Evolutionary conservation across 2,113 vertebrate genomes (phyloP).

Genomic region (Marcusenius ussheri): DNA sequence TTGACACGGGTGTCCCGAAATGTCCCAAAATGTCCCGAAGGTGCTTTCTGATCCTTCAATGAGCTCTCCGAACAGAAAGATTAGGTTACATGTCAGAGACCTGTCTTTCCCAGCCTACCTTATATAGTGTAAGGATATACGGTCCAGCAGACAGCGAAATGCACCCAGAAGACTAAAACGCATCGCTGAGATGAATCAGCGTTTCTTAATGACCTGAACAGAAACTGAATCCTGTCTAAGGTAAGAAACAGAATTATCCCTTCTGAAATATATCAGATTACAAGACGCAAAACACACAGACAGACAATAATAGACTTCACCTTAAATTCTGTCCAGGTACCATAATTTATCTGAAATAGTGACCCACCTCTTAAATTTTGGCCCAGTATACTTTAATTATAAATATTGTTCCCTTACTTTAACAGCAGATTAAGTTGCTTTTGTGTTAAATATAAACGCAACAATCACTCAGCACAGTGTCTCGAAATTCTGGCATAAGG

Average conservation of each 20-base stretch:
- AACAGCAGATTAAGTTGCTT: neutral
- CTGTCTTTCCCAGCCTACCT: neutral
- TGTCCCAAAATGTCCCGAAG: constrained; percentile 42
- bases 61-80: neutral
- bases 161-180: neutral
- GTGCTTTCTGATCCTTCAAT: neutral
- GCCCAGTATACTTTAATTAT: neutral
- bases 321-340: neutral
- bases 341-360: neutral
- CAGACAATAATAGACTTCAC: neutral
- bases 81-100: neutral
- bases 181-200: neutral
- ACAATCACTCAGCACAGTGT: neutral
- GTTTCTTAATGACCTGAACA: neutral
- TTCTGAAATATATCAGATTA: neutral
- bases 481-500: neutral
- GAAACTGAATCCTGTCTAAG: neutral
- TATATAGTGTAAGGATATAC: neutral
- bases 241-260: neutral
- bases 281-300: neutral
- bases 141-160: neutral
- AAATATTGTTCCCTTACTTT: neutral
- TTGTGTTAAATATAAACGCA: neutral
- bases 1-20: constrained; percentile 36
- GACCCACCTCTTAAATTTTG: neutral